Conservation (phyloP, 2,888 invertebrate genomes). For the Crematogaster levior region DNA sequence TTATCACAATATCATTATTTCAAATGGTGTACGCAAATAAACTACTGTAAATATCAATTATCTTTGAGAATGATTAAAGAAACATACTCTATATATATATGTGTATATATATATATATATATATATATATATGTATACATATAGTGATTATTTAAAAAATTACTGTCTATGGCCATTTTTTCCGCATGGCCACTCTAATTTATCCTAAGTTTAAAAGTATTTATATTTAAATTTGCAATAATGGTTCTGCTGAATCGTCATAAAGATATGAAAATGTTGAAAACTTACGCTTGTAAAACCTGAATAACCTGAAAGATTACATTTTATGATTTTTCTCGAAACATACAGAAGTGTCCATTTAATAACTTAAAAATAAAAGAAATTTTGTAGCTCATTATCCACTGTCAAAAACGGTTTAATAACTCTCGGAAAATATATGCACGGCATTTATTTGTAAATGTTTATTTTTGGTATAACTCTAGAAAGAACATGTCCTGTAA, state of each 20-base stretch:
- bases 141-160: too few relatives aligned
- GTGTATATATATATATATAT: too few relatives aligned
- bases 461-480: not conserved
- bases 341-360: conserved; percentile 5
- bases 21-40: too few relatives aligned
- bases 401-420: conserved; percentile 20
- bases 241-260: not conserved
- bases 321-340: conserved; percentile 16
- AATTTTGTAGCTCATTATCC: conserved; percentile 23
- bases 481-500: not conserved
- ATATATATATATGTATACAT: too few relatives aligned
- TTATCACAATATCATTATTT: too few relatives aligned
- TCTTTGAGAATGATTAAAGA: too few relatives aligned
- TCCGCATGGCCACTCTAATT: too few relatives aligned
- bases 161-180: too few relatives aligned
- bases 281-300: conserved; percentile 21
- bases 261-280: conserved; percentile 23
- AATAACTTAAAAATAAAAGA: conserved; percentile 33
- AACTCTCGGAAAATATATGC: not conserved
- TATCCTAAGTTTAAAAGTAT: conserved; percentile 17
- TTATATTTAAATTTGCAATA: not conserved
- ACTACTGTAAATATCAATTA: too few relatives aligned
- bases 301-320: not conserved
- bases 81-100: too few relatives aligned
- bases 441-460: not conserved